Percentiles rank a stretch among this genome's conserved stretches.
phyloP scores from a whole-genome alignment of 2,888 invertebrate species.

The Conchocele bisecta region DNA sequence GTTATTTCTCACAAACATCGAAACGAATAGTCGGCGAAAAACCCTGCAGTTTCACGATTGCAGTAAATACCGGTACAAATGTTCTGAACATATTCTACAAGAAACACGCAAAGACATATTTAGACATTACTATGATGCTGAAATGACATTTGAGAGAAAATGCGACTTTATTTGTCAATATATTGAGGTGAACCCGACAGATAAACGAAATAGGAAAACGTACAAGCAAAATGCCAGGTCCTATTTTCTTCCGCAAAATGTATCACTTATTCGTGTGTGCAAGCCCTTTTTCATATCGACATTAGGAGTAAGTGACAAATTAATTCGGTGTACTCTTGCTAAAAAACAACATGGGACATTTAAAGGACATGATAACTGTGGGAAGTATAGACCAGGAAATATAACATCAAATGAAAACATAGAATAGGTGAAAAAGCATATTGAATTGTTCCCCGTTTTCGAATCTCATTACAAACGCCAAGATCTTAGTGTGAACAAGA shows the following conservation, averaged over 20 bases:
- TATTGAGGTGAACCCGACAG: no score
- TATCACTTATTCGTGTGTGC: background rate
- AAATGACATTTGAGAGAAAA: no score
- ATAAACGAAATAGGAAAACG: background rate
- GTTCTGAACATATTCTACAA: no score
- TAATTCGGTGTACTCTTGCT: slow-evolving; percentile 29
- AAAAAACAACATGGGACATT: slow-evolving; percentile 31
- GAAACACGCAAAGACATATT: no score
- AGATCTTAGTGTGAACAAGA: no score
- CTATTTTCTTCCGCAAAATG: background rate
- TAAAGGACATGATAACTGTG: slow-evolving; percentile 25
- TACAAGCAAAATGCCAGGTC: background rate
- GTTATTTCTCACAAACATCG: no score
- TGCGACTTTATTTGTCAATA: no score
- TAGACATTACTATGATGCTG: no score
- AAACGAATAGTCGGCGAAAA: no score
- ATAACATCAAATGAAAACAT: slow-evolving; percentile 24
- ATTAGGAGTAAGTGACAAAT: slow-evolving; percentile 26
- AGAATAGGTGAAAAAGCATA: slow-evolving; percentile 19
- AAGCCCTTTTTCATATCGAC: no score
- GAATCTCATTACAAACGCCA: slow-evolving; percentile 34
- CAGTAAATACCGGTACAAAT: no score
- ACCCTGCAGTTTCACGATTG: no score
- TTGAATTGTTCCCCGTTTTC: slow-evolving; percentile 20
- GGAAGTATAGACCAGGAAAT: slow-evolving; percentile 38